Base-by-base conservation (phyloP, 2,797 vertebrate species). In the Ambastaia sidthimunki region DNA sequence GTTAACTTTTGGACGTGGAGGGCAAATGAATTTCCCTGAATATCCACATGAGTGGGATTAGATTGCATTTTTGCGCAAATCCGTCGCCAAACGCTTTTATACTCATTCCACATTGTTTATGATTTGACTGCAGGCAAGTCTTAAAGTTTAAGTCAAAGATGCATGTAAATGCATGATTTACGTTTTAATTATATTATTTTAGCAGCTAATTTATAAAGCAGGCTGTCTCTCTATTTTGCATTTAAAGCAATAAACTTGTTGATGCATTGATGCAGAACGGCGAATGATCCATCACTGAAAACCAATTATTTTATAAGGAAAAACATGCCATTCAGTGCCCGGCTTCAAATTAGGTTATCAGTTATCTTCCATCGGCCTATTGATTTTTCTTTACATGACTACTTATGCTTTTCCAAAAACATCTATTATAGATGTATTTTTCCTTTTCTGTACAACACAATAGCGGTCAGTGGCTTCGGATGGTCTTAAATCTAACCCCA, bases 401-500 rank as follows among this genome's bases (percentile, higher is more conserved):
- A 68, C 6, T 76, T 74, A 34, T 18, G 6, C 3, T 63, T 59
- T 44, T 44, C 28, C 21, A 12, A 52, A 47, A 62, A 37, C 47
- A 73, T 60, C n/a, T 78, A 50, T 52, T 44, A 60, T 75, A 13
- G 15, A 16, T 1, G 41, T 19, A 57, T 25, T 6, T 19, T 2
- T 10, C 1, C 9, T 34, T 19, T 62, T 48, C 23, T 41, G 50
- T 50, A 25, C 18, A 44, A 28, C 19, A 19, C 55, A 78, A 50
- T n/a, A 50, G 57, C 68, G 48, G 52, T 52, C 76, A 59, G 11
- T 78, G 19, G 66, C 76, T 19, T 78, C 63, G 28, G 65, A 60
- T 73, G 41, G 2, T 67, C 62, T 72, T 78, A 74, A 75, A 82
- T 71, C 78, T 65, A 70, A 77, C 50, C 55, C 76, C 74, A 79